Evolutionary conservation across 2,797 vertebrate species (phyloP).

Genomic region (Girardinus metallicus): DNA sequence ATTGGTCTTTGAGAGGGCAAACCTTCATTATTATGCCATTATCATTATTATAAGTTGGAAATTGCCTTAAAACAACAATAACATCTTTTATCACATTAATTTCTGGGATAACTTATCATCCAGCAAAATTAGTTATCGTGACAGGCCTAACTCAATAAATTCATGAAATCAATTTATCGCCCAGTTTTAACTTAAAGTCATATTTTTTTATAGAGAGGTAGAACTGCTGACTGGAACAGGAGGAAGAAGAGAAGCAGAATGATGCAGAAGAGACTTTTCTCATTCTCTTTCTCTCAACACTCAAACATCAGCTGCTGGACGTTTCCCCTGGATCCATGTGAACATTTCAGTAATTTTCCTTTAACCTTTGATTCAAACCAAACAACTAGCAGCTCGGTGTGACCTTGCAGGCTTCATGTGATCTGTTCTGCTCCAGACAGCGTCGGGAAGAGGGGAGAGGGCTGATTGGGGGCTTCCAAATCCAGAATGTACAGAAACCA

Average conservation of each 20-base stretch:
- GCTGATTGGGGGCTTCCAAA: constrained; percentile 30
- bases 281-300: neutral
- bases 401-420: neutral
- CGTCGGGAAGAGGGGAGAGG: neutral
- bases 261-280: neutral
- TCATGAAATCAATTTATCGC: too few relatives aligned
- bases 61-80: too few relatives aligned
- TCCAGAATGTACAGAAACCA: constrained; percentile 52
- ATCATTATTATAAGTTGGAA: too few relatives aligned
- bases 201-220: too few relatives aligned
- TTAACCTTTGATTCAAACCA: constrained; percentile 1
- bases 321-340: neutral
- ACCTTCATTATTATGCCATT: too few relatives aligned
- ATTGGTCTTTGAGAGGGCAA: too few relatives aligned
- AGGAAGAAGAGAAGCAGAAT: neutral
- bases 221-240: neutral
- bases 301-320: neutral
- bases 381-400: neutral
- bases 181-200: too few relatives aligned
- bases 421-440: neutral
- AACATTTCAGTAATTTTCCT: constrained; percentile 1
- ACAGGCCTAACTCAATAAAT: too few relatives aligned
- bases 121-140: too few relatives aligned
- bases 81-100: too few relatives aligned
- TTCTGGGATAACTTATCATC: too few relatives aligned